Conservation (phyloP, 1,140 invertebrate genomes). For the Ceratitis capitata region DNA sequence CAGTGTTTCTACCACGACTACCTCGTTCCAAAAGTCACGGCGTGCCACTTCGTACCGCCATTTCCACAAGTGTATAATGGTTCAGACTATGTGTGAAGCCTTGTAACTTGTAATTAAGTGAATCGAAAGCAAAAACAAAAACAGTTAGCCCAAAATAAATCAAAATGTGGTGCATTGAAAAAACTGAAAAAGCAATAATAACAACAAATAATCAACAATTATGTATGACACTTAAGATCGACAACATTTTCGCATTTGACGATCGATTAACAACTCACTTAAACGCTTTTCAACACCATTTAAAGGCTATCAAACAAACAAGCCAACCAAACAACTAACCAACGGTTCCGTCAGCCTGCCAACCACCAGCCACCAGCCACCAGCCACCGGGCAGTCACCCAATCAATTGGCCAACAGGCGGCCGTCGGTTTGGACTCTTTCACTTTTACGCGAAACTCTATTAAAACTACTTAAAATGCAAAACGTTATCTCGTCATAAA, state of each 20-base stretch:
- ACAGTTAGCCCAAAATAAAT: no score
- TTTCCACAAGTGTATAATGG: not conserved
- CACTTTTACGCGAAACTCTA: conserved; percentile 22
- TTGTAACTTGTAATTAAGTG: not conserved
- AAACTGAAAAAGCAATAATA: not conserved
- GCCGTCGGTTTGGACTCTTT: not conserved
- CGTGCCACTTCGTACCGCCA: not conserved
- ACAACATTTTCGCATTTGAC: conserved; percentile 11
- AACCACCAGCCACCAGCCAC: no score
- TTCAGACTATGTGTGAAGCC: not conserved
- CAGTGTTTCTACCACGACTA: no score
- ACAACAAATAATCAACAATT: not conserved
- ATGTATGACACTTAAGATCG: not conserved
- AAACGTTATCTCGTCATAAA: conserved; percentile 34
- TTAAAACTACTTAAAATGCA: conserved; percentile 37
- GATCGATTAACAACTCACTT: conserved; percentile 37
- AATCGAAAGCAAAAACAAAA: not conserved
- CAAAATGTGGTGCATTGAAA: not conserved
- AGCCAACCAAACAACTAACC: not conserved
- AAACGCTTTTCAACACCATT: conserved; percentile 29
- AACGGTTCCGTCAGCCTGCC: no score
- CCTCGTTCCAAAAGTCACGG: no score
- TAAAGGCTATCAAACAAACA: conserved; percentile 31
- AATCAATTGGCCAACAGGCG: not conserved
- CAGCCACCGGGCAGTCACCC: no score